phyloP scores from a whole-genome alignment of 2,797 vertebrate species.

The Artibeus jamaicensis region DNA sequence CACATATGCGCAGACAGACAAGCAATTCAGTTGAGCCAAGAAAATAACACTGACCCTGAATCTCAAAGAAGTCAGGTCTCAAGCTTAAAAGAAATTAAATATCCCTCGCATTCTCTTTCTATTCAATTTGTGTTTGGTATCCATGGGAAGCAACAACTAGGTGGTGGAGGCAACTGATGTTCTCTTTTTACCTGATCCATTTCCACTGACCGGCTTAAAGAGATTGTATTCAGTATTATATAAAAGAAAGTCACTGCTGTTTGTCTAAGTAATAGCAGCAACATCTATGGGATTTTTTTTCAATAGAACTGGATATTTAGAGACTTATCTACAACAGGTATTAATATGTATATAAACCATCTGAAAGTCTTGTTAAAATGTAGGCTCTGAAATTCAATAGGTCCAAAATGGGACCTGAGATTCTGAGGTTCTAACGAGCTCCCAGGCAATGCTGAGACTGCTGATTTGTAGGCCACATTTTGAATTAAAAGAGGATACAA shows the following conservation, averaged over 20 bases:
- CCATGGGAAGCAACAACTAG: background rate
- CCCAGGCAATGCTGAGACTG: background rate
- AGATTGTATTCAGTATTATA: background rate
- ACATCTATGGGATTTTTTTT: background rate
- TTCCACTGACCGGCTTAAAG: background rate
- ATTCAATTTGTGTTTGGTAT: background rate
- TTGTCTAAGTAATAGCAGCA: background rate
- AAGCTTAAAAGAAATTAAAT: conserved; percentile 16
- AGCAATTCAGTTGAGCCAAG: background rate
- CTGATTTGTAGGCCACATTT: background rate
- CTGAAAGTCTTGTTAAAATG: background rate
- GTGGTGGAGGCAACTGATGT: background rate
- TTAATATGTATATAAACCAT: background rate
- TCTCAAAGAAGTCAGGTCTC: background rate
- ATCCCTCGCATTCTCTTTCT: background rate
- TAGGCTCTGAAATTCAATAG: background rate
- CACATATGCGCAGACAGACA: background rate
- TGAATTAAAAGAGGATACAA: background rate
- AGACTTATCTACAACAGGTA: background rate
- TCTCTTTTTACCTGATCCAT: background rate
- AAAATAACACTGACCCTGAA: conserved; percentile 15
- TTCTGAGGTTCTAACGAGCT: background rate
- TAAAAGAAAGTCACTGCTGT: background rate
- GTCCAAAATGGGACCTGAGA: background rate
- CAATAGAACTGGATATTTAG: background rate